Percentiles rank a stretch among this genome's conserved stretches.
These are phyloP conservation scores for Torymus tubicola DNA, from an alignment of 2,888 invertebrate species.

Conservation along the genomic window DNA sequence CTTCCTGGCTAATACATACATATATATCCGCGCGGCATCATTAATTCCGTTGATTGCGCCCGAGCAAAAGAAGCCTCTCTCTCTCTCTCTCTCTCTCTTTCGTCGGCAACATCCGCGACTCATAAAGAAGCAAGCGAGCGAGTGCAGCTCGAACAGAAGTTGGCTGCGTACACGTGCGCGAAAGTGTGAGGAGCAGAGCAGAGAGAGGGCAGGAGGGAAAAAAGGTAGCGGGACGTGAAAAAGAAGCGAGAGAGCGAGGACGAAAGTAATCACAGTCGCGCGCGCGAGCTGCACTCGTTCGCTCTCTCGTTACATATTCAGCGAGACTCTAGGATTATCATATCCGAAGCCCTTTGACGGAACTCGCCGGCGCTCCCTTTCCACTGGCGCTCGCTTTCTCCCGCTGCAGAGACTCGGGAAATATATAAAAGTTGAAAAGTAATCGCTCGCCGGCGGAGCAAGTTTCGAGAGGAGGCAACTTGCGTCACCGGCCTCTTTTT, in stretches of 20 bases:
- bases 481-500: neutral
- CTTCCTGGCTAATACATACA: conserved; percentile 24
- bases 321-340: conserved; percentile 72
- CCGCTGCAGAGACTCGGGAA: neutral
- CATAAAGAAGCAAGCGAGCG: conserved; percentile 4
- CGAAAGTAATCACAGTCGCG: conserved; percentile 66
- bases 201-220: neutral
- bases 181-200: neutral
- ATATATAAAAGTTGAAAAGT: conserved; percentile 56
- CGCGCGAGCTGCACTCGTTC: conserved; percentile 19
- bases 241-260: conserved; percentile 52
- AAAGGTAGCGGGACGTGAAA: neutral
- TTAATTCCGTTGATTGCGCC: conserved; percentile 51
- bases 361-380: conserved; percentile 38
- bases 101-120: conserved; percentile 19
- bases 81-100: too few species aligned
- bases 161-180: neutral
- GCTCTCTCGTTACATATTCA: conserved; percentile 73
- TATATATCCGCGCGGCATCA: conserved; percentile 18
- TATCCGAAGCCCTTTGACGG: conserved; percentile 73
- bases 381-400: too few species aligned
- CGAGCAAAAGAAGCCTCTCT: conserved; percentile 22
- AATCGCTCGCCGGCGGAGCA: conserved; percentile 40
- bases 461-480: conserved; percentile 28
- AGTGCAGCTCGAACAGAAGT: too few species aligned